Evolutionary conservation across 1,140 invertebrate species (phyloP).

Genomic region (Hyles vespertilio): DNA sequence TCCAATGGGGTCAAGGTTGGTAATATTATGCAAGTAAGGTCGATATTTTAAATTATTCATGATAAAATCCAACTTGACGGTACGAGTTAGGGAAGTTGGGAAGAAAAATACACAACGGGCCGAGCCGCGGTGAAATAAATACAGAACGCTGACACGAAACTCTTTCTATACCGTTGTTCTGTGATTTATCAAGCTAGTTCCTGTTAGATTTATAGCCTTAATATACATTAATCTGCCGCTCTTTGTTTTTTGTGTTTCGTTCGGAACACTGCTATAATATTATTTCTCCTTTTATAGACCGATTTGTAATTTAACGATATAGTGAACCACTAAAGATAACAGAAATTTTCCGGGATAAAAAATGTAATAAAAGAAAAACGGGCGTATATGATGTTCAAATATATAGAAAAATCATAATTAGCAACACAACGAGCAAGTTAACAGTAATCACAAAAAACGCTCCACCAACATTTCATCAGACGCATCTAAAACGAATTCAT

Average conservation of each 20-base stretch:
- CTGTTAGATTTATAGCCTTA: constrained; percentile 27
- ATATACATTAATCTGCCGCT: constrained; percentile 23
- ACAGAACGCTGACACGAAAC: constrained; percentile 28
- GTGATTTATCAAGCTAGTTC: constrained; percentile 27
- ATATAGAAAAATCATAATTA: no score
- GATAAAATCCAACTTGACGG: constrained; percentile 57
- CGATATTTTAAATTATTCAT: constrained; percentile 68
- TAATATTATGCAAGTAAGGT: constrained; percentile 46
- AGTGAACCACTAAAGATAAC: no score
- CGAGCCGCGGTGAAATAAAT: constrained; percentile 27
- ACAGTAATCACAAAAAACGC: no score
- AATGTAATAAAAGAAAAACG: no score
- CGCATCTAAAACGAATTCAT: constrained; percentile 1
- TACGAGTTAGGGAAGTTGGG: constrained; percentile 40
- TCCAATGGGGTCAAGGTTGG: constrained; percentile 31
- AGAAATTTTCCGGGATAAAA: no score
- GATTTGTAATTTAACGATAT: no score
- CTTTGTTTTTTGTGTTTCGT: constrained; percentile 23
- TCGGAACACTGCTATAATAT: background rate
- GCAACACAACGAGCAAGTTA: no score
- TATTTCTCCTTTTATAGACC: no score
- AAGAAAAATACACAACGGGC: constrained; percentile 39
- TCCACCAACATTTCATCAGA: background rate
- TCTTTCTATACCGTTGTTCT: constrained; percentile 22
- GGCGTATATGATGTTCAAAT: no score